A percentile compares a stretch with the other conserved stretches of the same genome.
phyloP scores from a whole-genome alignment of 2,797 vertebrate genomes.

The Emys orbicularis region DNA sequence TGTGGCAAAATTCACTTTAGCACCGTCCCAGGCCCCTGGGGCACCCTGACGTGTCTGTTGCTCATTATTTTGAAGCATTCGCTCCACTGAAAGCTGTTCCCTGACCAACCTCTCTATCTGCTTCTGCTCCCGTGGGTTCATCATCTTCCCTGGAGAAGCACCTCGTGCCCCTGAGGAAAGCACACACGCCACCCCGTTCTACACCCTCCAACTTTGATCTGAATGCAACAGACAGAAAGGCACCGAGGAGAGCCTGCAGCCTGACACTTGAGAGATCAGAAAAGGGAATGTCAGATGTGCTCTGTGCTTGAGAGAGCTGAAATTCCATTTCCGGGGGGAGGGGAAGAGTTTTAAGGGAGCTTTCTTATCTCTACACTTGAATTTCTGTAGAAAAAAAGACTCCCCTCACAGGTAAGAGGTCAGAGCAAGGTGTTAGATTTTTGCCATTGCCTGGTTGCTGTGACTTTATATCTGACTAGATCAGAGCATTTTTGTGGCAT shows the following conservation, averaged over 20 bases:
- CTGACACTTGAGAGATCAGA: background rate
- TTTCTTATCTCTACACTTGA: background rate
- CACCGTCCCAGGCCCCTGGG: background rate
- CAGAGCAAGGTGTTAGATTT: background rate
- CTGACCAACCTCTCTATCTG: background rate
- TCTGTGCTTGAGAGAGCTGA: rapidly evolving
- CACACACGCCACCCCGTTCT: background rate
- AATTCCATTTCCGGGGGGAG: background rate
- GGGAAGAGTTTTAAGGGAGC: background rate
- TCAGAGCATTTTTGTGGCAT: background rate
- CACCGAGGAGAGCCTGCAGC: rapidly evolving
- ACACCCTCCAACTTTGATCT: background rate
- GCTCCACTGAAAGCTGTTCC: background rate
- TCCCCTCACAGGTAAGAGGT: background rate
- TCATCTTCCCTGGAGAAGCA: background rate
- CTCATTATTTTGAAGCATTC: background rate
- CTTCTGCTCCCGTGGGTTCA: background rate
- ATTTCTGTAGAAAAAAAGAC: background rate
- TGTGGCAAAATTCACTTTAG: background rate
- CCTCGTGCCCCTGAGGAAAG: background rate
- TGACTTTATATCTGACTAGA: background rate
- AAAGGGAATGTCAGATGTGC: background rate
- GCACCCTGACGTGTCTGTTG: background rate
- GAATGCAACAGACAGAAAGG: rapidly evolving
- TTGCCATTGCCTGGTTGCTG: background rate